Conservation (phyloP, 2,888 invertebrate genomes). For the Stenodema calcarata region DNA sequence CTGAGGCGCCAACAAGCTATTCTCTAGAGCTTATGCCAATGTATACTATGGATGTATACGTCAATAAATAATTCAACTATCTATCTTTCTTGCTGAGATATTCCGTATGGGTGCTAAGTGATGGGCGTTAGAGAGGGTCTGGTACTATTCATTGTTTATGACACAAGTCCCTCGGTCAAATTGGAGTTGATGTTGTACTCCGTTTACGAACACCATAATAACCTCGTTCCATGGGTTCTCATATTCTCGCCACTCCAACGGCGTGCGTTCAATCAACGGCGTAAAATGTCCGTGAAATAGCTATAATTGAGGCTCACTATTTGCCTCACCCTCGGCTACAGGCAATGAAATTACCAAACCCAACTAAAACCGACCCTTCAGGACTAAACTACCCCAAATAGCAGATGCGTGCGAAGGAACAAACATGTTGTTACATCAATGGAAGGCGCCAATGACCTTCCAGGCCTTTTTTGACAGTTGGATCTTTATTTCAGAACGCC, state of each 20-base stretch:
- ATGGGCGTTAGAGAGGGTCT: too few species aligned
- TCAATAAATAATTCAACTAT: too few species aligned
- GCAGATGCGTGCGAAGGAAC: neutral
- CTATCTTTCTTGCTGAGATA: too few species aligned
- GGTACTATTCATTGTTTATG: too few species aligned
- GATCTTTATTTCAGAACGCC: slow-evolving; percentile 12
- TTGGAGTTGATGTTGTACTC: too few species aligned
- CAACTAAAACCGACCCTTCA: neutral
- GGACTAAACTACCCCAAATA: neutral
- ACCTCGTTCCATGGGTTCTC: neutral
- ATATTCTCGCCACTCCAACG: neutral
- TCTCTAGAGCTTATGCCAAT: too few species aligned
- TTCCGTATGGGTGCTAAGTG: too few species aligned
- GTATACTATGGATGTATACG: too few species aligned
- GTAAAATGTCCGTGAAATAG: neutral
- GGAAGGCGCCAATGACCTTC: neutral
- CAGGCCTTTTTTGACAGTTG: slow-evolving; percentile 28
- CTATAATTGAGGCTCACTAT: neutral
- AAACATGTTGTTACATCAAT: neutral
- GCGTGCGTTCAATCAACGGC: neutral
- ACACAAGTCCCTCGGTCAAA: too few species aligned
- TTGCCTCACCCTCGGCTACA: neutral
- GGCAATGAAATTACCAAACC: neutral
- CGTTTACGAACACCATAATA: neutral
- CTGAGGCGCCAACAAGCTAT: too few species aligned